Percentiles rank a stretch among this genome's conserved stretches.
phyloP scores from a whole-genome alignment of 2,113 vertebrate genomes.

The Gnathonemus longibarbis region DNA sequence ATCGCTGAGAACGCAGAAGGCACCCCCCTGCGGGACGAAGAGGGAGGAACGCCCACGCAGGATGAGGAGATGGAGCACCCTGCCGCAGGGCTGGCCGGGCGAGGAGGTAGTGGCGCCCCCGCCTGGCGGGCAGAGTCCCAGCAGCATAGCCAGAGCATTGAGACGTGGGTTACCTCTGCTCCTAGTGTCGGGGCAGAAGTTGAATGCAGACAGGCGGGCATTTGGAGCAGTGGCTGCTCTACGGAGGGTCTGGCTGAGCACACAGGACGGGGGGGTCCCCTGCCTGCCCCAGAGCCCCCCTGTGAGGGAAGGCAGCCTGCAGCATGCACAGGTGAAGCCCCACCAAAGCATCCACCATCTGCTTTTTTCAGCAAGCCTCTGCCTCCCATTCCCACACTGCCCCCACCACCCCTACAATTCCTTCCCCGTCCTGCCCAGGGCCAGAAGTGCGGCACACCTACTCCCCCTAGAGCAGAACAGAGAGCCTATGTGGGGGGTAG shows the following conservation, averaged over 20 bases:
- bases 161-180: constrained; percentile 64
- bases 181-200: constrained; percentile 61
- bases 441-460: not conserved
- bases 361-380: constrained; percentile 42
- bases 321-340: constrained; percentile 22
- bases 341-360: constrained; percentile 7
- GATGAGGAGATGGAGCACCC: constrained; percentile 93
- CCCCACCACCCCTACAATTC: constrained; percentile 27
- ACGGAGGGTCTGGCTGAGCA: constrained; percentile 23
- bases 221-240: constrained; percentile 47
- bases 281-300: constrained; percentile 33
- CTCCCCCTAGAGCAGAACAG: constrained; percentile 8
- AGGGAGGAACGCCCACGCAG: constrained; percentile 88
- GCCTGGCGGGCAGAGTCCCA: not conserved
- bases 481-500: not conserved
- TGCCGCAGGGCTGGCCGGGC: constrained; percentile 29
- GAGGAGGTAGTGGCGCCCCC: constrained; percentile 25
- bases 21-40: constrained; percentile 85
- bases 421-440: constrained; percentile 9
- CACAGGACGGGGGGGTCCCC: not conserved
- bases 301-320: constrained; percentile 19
- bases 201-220: constrained; percentile 36
- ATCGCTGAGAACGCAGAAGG: constrained; percentile 76
- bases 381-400: constrained; percentile 40
- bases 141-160: constrained; percentile 69